A percentile compares a stretch with the other conserved stretches of the same genome.
Conservation (phyloP, 1,140 invertebrate species). For the Drosophila varians region DNA sequence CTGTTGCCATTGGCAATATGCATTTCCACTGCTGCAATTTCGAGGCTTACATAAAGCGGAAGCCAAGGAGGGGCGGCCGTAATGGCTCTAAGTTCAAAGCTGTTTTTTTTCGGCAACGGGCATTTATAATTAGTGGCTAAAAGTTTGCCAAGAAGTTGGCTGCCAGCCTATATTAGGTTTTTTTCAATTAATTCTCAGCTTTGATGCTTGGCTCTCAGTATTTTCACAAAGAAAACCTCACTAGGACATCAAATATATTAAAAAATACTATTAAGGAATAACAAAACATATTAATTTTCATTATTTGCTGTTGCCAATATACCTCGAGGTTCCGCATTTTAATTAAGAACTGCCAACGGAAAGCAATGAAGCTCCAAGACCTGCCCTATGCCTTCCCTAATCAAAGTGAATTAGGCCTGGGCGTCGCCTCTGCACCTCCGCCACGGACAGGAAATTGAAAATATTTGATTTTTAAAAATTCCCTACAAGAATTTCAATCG, state of each 20-base stretch:
- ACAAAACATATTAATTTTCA: neutral
- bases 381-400: neutral
- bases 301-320: neutral
- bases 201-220: neutral
- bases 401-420: slow-evolving; percentile 15
- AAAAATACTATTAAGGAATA: neutral
- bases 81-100: slow-evolving; percentile 31
- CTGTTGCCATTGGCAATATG: slow-evolving; percentile 47
- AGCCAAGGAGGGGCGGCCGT: slow-evolving; percentile 7
- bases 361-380: neutral
- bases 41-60: slow-evolving; percentile 20
- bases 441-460: slow-evolving; percentile 39
- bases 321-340: slow-evolving; percentile 1
- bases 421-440: slow-evolving; percentile 9
- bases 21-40: slow-evolving; percentile 40
- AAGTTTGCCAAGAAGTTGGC: neutral
- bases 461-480: slow-evolving; percentile 46
- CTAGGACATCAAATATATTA: neutral
- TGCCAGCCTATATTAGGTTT: neutral
- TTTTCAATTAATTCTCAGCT: neutral
- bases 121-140: slow-evolving; percentile 21
- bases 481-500: slow-evolving; percentile 37
- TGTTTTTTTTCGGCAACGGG: slow-evolving; percentile 20
- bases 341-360: slow-evolving; percentile 23
- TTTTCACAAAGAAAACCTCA: neutral